Base-by-base conservation (phyloP, 2,113 vertebrate species). In the Gopherus evgoodei region DNA sequence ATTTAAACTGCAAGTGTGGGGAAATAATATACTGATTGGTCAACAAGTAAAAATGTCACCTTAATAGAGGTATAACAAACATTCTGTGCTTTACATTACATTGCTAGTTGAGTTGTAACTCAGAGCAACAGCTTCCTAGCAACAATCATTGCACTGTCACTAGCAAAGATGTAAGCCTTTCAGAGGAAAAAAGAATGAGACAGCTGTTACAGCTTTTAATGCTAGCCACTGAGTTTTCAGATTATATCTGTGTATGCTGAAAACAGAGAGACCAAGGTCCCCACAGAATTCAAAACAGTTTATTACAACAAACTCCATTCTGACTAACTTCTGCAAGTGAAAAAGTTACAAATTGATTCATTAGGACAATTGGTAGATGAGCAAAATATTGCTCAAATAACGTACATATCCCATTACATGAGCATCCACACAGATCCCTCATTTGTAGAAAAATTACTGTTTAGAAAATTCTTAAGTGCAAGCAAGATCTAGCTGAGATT, bases 81-180 rank as follows among this genome's bases (percentile, higher is more conserved):
- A 90, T 80, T 91, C 83, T 29, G 50, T 95, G 95, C 92, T 94
- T 44, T 44, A 44, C 44, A 44, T 91, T 90, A 89, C 91, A 87
- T 96, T 87, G 79, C 98, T 95, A 92, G 95, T 95, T 96, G 97
- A 97, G 98, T 97, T 90, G 98, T 98, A 98, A 97, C 98, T 49
- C 98, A 90, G 92, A 11, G 99, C 98, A 99, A 98, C 98, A 24
- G 98, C 99, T 95, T 98, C 99, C 97, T 98, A 98, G 99, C 99
- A 99, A 99, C 99, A 91, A 57, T 91, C 94, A 95, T 89, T 53
- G 86, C 96, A 97, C 96, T 97, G 97, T 97, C 94, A 80, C 95
- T 95, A 27, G 82, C 94, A 2, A 13, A 96, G 96, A 96, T 96
- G 89, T 86, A 96, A 97, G 90, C 35, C 69, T 17, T 54, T 3